Percentiles rank a stretch among this genome's conserved stretches.
These are phyloP conservation scores for Apodemus agrarius DNA, from an alignment of 2,797 vertebrate species.

Conservation along the genomic window DNA sequence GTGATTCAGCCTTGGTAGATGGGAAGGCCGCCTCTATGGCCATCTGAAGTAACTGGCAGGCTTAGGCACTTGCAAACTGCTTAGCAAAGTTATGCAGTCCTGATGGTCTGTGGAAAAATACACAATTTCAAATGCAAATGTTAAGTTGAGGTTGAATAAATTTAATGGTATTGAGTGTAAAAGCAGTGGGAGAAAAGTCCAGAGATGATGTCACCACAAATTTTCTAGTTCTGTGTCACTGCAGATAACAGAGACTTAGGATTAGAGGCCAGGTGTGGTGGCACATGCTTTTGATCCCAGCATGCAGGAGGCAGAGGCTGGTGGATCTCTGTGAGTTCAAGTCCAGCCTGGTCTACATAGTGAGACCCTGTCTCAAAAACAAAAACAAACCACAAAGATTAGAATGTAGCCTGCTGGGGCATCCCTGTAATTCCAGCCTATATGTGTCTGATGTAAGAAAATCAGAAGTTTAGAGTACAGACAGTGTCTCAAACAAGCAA, in stretches of 20 bases:
- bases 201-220: background rate
- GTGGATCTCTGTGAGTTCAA: background rate
- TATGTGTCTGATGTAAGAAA: background rate
- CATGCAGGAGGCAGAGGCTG: background rate
- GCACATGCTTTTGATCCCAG: background rate
- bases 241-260: background rate
- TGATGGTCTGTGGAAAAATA: background rate
- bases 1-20: conserved; percentile 48
- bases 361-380: background rate
- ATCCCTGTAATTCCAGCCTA: background rate
- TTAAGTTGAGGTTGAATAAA: conserved; percentile 30
- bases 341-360: background rate
- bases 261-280: background rate
- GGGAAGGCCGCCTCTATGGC: background rate
- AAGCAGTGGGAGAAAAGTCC: background rate
- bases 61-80: background rate
- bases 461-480: background rate
- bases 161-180: background rate
- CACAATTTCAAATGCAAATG: conserved; percentile 42
- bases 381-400: background rate
- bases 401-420: background rate
- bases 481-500: background rate
- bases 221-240: background rate
- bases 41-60: conserved; percentile 48
- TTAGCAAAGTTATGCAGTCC: background rate